Base-by-base conservation (phyloP, 2,113 vertebrate genomes). In the Nannobrachium achirus region DNA sequence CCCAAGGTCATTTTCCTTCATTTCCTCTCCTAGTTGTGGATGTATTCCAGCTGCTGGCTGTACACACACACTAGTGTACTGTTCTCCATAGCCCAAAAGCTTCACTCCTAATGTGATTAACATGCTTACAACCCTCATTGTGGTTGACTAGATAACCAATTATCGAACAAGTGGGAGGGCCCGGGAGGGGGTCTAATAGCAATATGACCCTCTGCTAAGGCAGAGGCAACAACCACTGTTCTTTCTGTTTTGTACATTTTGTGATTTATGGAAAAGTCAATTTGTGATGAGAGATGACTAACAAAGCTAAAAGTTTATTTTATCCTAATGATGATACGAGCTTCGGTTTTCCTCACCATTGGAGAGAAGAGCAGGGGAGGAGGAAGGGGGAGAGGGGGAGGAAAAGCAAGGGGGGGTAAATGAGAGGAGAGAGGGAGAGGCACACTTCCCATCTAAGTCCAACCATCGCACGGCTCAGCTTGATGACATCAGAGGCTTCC, bases 1-100 rank as follows among this genome's bases (percentile, higher is more conserved):
- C 79, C 72, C 63, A 67, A 63, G 70, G 85, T 80, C 69, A 86
- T 87, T 83, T 83, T 79, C 61, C 61, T 70, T 80, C 59, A 81
- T 89, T 90, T 89, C 71, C 76, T 45, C 71, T 73, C 63, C 45
- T 71, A 69, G 56, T 76, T 76, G 50, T 71, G 70, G 72, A 78
- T 53, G 53, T 65, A 16, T 49, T 82, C 73, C 80, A 82, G 84
- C 81, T 78, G 71, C 56, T 57, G 60, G 48, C 48, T 62, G 63
- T 66, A 69, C 77, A 86, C 77, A 75, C 51, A 65, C 58, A 68
- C 56, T 64, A 15, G 52, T 82, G 76, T 19, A 50, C 59, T 66
- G 71, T 59, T 71, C 58, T 76, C 52, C 64, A 62, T 49, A 3
- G 2, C 40, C 46, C 62, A 68, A 78, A 76, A 59, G 9, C 49